phyloP scores from a whole-genome alignment of 2,113 vertebrate species.

The Meleagris gallopavo region DNA sequence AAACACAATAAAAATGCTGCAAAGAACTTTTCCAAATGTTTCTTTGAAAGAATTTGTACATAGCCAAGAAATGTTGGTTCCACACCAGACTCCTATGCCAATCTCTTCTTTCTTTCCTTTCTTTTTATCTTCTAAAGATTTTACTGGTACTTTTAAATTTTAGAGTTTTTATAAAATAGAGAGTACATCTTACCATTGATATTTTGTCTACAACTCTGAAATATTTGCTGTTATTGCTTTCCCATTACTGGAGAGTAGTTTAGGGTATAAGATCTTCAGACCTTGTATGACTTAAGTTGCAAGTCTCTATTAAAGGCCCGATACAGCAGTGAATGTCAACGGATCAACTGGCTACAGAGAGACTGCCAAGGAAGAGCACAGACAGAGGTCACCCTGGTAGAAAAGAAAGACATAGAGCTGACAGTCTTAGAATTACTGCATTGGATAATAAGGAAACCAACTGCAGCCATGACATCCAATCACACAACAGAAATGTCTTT shows the following conservation, averaged over 20 bases:
- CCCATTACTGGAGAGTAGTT: not conserved
- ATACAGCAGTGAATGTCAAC: not conserved
- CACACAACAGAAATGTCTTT: rapidly evolving
- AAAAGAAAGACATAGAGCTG: not conserved
- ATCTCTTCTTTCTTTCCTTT: not conserved
- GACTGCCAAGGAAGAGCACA: not conserved
- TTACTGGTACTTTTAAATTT: constrained; percentile 30
- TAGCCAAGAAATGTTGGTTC: constrained; percentile 34
- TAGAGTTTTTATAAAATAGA: not conserved
- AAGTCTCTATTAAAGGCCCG: not conserved
- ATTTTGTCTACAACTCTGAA: not conserved
- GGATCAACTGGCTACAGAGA: not conserved
- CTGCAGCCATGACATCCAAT: not conserved
- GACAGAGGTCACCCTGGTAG: not conserved
- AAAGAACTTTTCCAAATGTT: constrained; percentile 57
- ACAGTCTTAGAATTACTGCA: rapidly evolving
- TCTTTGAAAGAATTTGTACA: constrained; percentile 51
- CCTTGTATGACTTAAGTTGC: not conserved
- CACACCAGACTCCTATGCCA: constrained; percentile 20
- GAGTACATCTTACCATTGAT: not conserved
- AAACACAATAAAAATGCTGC: constrained; percentile 39
- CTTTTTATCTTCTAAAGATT: constrained; percentile 22
- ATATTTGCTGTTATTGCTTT: not conserved
- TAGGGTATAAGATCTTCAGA: not conserved
- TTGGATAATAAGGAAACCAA: not conserved